These are phyloP conservation scores for Sinotaia quadrata DNA, from an alignment of 2,888 invertebrate genomes.

Conservation along the genomic window DNA sequence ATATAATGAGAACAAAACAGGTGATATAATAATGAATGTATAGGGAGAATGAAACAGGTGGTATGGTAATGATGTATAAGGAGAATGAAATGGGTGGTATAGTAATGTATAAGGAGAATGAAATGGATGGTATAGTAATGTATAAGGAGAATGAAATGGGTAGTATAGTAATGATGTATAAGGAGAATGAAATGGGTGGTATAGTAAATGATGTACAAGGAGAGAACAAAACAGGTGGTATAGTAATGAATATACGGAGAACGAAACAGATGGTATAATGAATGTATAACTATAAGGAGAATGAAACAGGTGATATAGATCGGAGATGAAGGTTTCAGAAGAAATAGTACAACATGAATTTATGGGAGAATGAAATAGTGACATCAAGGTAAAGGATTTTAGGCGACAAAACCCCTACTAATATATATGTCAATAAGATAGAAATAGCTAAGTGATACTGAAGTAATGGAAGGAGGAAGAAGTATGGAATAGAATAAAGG, in stretches of 20 bases:
- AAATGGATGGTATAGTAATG: background rate
- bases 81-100: background rate
- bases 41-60: background rate
- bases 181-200: background rate
- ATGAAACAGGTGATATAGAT: background rate
- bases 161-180: too few relatives aligned
- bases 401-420: too few relatives aligned
- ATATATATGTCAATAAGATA: too few relatives aligned
- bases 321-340: too few relatives aligned
- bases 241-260: constrained; percentile 2
- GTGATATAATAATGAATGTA: background rate
- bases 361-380: too few relatives aligned
- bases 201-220: background rate
- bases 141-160: too few relatives aligned
- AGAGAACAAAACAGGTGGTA: background rate
- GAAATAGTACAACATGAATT: too few relatives aligned
- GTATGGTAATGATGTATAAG: background rate
- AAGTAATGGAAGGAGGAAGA: too few relatives aligned
- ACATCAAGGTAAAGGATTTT: too few relatives aligned
- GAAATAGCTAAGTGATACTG: too few relatives aligned
- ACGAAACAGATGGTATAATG: background rate
- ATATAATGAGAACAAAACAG: background rate
- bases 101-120: background rate
- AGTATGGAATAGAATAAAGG: too few relatives aligned
- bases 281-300: background rate